phyloP scores from a whole-genome alignment of 2,113 vertebrate species.

The Galemys pyrenaicus region DNA sequence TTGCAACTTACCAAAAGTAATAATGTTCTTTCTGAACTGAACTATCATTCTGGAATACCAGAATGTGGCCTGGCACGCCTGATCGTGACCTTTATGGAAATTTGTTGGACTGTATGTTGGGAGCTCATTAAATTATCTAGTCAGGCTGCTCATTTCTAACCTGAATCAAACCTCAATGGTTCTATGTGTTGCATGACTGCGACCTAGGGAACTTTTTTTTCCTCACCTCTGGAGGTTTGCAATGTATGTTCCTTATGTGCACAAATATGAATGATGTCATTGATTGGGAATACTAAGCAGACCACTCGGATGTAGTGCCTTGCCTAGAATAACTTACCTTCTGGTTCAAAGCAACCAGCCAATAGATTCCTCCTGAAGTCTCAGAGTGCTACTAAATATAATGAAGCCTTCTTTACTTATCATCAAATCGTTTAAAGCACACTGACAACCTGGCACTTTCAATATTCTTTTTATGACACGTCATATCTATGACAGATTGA shows the following conservation, averaged over 20 bases:
- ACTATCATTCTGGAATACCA: not conserved
- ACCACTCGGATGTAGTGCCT: not conserved
- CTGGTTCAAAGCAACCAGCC: slow-evolving; percentile 12
- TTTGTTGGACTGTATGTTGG: not conserved
- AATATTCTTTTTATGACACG: slow-evolving; percentile 63
- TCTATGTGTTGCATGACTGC: not conserved
- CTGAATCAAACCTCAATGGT: not conserved
- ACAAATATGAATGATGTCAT: slow-evolving; percentile 2
- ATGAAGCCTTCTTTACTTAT: slow-evolving; percentile 52
- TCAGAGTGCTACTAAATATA: slow-evolving; percentile 1
- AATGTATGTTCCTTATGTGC: not conserved
- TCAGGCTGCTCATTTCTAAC: not conserved
- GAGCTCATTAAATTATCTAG: slow-evolving; percentile 15
- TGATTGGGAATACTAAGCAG: not conserved
- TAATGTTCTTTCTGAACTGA: slow-evolving; percentile 28
- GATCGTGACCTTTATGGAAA: not conserved
- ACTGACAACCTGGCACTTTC: slow-evolving; percentile 22
- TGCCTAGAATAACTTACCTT: slow-evolving; percentile 44
- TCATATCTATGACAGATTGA: slow-evolving; percentile 27
- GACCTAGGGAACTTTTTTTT: not conserved
- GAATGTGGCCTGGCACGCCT: not conserved
- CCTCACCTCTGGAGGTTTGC: not conserved
- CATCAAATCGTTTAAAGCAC: slow-evolving; percentile 22
- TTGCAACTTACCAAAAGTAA: slow-evolving; percentile 43
- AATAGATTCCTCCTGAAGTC: not conserved